A percentile compares a stretch with the other conserved stretches of the same genome.
Evolutionary conservation across 2,113 vertebrate genomes (phyloP).

Genomic region (Myotis yumanensis): DNA sequence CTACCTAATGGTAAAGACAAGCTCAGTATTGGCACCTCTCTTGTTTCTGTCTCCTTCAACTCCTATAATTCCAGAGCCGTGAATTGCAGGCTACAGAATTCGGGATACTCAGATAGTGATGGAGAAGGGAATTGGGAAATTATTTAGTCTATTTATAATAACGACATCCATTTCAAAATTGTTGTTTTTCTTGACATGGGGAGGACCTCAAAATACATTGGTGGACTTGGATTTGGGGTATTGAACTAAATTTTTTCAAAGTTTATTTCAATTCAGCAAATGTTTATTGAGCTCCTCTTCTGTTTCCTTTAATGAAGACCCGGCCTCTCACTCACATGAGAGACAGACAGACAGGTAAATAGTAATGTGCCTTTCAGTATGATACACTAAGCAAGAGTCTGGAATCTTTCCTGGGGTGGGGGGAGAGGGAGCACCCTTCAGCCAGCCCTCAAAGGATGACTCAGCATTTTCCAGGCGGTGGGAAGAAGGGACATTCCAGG

Average conservation of each 20-base stretch:
- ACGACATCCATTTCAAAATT: not conserved
- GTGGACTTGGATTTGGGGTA: not conserved
- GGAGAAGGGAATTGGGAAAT: not conserved
- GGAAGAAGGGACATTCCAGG: not conserved
- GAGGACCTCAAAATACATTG: not conserved
- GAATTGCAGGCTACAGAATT: not conserved
- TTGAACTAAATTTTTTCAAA: not conserved
- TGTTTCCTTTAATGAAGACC: not conserved
- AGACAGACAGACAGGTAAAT: not conserved
- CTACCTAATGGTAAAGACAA: not conserved
- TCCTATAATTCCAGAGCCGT: not conserved
- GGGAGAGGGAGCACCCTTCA: not conserved
- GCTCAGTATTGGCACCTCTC: not conserved
- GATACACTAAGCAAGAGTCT: not conserved
- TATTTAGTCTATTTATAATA: not conserved
- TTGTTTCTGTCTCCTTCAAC: not conserved
- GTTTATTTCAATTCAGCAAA: not conserved
- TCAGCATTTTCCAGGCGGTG: not conserved
- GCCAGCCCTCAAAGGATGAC: not conserved
- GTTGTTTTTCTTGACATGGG: not conserved
- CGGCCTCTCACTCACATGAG: rapidly evolving
- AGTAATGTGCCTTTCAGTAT: not conserved
- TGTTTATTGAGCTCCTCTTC: not conserved
- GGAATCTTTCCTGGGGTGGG: not conserved
- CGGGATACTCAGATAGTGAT: not conserved